These are phyloP conservation scores for Sarcophilus harrisii DNA, from an alignment of 2,797 vertebrate genomes.

Conservation along the genomic window DNA sequence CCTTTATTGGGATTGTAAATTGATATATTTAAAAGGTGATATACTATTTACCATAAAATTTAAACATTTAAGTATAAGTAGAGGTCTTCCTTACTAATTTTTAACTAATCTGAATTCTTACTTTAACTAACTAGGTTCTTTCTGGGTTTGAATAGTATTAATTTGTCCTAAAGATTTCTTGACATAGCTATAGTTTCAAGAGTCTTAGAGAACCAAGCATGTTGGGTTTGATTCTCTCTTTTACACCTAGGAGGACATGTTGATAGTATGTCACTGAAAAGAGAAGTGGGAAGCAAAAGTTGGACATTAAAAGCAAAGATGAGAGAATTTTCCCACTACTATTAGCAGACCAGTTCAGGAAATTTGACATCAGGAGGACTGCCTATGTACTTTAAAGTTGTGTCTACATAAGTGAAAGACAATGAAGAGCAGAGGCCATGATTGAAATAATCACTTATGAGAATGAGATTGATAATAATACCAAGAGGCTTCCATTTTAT, in stretches of 20 bases:
- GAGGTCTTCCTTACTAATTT: background rate
- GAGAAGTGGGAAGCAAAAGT: background rate
- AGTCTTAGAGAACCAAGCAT: background rate
- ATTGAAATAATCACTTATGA: background rate
- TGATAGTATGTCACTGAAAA: background rate
- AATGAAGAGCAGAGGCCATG: background rate
- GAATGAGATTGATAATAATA: background rate
- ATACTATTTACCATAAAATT: background rate
- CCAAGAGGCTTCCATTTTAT: background rate
- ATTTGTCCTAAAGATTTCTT: background rate
- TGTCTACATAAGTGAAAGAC: background rate
- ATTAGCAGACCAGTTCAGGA: background rate
- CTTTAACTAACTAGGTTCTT: background rate
- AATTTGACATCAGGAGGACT: background rate
- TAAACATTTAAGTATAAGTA: too few species aligned
- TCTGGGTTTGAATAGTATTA: background rate
- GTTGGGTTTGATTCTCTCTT: background rate
- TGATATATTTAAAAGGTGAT: background rate
- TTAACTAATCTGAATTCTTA: background rate
- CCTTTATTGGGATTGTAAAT: background rate
- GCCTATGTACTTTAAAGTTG: background rate
- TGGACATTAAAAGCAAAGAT: background rate
- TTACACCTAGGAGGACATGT: background rate
- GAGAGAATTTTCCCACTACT: background rate
- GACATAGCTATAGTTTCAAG: background rate